These are phyloP conservation scores for Muscidifurax raptorellus DNA, from an alignment of 1,140 invertebrate genomes.

Conservation along the genomic window DNA sequence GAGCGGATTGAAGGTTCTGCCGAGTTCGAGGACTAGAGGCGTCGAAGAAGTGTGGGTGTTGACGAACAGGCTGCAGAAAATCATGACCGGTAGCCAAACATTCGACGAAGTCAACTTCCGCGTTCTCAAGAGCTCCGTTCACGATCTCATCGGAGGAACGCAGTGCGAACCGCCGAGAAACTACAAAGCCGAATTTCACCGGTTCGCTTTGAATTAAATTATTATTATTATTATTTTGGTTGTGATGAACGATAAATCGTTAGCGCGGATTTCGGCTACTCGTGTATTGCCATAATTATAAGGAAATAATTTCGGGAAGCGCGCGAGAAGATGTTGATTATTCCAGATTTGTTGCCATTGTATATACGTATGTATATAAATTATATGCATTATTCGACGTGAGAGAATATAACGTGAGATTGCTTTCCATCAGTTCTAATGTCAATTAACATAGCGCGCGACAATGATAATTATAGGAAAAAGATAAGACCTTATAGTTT, in stretches of 20 bases:
- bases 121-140: slow-evolving; percentile 55
- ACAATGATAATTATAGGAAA: not conserved
- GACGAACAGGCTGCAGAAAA: slow-evolving; percentile 74
- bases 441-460: not conserved
- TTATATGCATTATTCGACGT: not conserved
- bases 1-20: slow-evolving; percentile 79
- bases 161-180: slow-evolving; percentile 58
- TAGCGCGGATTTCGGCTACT: too few relatives aligned
- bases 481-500: not conserved
- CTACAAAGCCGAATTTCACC: not conserved
- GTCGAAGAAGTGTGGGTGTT: slow-evolving; percentile 80
- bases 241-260: too few relatives aligned
- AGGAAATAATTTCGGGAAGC: not conserved
- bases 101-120: slow-evolving; percentile 64
- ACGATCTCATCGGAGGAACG: slow-evolving; percentile 60
- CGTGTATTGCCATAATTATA: too few relatives aligned
- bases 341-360: not conserved
- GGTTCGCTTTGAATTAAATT: not conserved
- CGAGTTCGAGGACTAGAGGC: slow-evolving; percentile 74
- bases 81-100: slow-evolving; percentile 53
- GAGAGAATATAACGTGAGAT: not conserved
- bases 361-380: too few relatives aligned
- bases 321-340: not conserved
- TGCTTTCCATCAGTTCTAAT: not conserved
- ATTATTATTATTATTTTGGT: not conserved